Conservation (phyloP, 2,888 invertebrate species). For the Belgica antarctica region DNA sequence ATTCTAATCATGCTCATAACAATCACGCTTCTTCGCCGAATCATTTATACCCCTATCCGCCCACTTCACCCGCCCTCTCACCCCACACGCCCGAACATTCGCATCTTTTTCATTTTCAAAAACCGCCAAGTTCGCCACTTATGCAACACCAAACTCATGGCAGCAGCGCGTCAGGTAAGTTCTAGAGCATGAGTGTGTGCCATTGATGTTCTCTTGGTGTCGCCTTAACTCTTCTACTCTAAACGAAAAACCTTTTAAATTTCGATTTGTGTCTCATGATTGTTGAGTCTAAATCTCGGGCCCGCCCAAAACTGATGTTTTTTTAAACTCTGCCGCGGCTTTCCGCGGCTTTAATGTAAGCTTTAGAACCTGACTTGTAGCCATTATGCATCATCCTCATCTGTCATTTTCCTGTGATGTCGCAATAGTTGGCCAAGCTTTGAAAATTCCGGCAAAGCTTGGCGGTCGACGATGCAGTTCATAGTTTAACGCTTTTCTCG, state of each 20-base stretch:
- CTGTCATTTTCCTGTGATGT: constrained; percentile 34
- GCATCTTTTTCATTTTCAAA: constrained; percentile 44
- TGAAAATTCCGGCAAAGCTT: not conserved
- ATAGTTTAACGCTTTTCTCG: not conserved
- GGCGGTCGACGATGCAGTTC: not conserved
- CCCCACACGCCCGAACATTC: constrained; percentile 45
- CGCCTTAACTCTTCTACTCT: constrained; percentile 38
- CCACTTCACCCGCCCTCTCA: constrained; percentile 44
- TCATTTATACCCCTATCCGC: constrained; percentile 35
- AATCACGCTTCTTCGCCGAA: constrained; percentile 47
- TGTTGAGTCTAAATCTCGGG: not conserved
- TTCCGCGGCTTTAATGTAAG: too few species aligned
- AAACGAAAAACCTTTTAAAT: too few species aligned
- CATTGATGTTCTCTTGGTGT: constrained; percentile 34
- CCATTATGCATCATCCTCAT: constrained; percentile 18
- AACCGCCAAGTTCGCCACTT: constrained; percentile 42
- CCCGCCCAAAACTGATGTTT: not conserved
- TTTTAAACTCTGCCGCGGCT: too few species aligned
- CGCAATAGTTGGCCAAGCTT: not conserved
- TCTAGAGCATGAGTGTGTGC: constrained; percentile 52
- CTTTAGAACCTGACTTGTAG: constrained; percentile 27
- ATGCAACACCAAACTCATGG: constrained; percentile 24
- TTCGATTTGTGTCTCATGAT: not conserved
- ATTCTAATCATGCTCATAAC: constrained; percentile 48
- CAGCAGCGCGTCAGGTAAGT: constrained; percentile 52